These are phyloP conservation scores for Dysdera silvatica DNA, from an alignment of 1,140 invertebrate genomes.

Conservation along the genomic window DNA sequence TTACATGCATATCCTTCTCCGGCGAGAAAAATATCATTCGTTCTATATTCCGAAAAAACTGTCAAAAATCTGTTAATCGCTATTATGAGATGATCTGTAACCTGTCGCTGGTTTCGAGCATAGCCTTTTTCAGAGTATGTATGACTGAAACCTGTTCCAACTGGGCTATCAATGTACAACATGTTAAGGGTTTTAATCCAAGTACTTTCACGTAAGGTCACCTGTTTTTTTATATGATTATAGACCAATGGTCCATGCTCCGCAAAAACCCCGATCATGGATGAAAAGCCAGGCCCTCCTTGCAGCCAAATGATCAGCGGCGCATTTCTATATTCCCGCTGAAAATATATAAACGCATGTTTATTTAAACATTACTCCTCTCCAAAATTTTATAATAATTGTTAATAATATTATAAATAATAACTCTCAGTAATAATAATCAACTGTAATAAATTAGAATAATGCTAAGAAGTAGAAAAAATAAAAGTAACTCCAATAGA, in stretches of 20 bases:
- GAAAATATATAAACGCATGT: background rate
- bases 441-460: no score
- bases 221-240: constrained; percentile 49
- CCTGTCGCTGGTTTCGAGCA: constrained; percentile 29
- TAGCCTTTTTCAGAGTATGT: constrained; percentile 28
- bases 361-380: no score
- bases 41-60: constrained; percentile 30
- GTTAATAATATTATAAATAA: no score
- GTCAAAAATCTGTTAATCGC: constrained; percentile 34
- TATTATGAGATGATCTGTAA: constrained; percentile 31
- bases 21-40: constrained; percentile 36
- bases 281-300: constrained; percentile 70
- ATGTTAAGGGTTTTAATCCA: constrained; percentile 68
- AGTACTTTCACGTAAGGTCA: constrained; percentile 55
- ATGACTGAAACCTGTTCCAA: constrained; percentile 53
- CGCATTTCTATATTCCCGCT: constrained; percentile 31
- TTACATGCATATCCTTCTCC: constrained; percentile 38
- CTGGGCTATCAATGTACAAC: constrained; percentile 80
- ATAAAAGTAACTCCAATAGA: no score
- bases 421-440: no score
- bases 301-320: constrained; percentile 78
- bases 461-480: no score
- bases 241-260: constrained; percentile 74
- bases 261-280: constrained; percentile 68
- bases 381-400: no score